Percentiles rank a stretch among this genome's conserved stretches.
These are phyloP conservation scores for Lasioglossum malachurum DNA, from an alignment of 2,888 invertebrate genomes.

Conservation along the genomic window DNA sequence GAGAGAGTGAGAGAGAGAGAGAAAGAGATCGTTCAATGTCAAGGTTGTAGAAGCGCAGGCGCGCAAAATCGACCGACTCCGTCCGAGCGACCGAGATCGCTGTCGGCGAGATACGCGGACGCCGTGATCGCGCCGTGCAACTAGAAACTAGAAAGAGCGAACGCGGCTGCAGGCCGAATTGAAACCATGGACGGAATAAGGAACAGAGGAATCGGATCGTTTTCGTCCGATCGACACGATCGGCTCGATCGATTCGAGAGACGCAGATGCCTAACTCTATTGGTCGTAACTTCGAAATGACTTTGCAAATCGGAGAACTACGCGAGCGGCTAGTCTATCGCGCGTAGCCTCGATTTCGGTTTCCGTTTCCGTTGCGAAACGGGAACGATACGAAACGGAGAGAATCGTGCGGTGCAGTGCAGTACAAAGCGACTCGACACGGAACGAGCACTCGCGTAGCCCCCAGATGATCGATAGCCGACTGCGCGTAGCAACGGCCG, in stretches of 20 bases:
- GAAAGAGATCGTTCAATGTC: constrained; percentile 76
- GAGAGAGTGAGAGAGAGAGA: background rate
- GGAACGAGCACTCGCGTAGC: background rate
- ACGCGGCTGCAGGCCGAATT: background rate
- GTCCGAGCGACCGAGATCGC: constrained; percentile 13
- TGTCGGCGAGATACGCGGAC: background rate
- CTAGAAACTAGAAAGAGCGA: background rate
- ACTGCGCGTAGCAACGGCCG: constrained; percentile 79
- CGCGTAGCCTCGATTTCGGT: background rate
- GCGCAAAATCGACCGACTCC: constrained; percentile 60
- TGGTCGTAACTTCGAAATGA: background rate
- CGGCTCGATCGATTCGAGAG: background rate
- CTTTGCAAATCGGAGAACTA: background rate
- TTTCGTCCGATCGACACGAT: background rate
- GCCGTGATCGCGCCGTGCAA: background rate
- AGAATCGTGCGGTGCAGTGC: constrained; percentile 2
- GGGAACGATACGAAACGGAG: background rate
- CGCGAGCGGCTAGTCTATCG: background rate
- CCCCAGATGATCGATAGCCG: constrained; percentile 78
- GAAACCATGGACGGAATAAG: background rate
- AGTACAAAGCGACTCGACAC: background rate
- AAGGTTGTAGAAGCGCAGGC: constrained; percentile 79
- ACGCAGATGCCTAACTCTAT: background rate
- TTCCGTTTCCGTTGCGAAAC: background rate
- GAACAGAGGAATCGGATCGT: background rate